phyloP scores from a whole-genome alignment of 2,113 vertebrate genomes.

The Toxostoma redivivum region DNA sequence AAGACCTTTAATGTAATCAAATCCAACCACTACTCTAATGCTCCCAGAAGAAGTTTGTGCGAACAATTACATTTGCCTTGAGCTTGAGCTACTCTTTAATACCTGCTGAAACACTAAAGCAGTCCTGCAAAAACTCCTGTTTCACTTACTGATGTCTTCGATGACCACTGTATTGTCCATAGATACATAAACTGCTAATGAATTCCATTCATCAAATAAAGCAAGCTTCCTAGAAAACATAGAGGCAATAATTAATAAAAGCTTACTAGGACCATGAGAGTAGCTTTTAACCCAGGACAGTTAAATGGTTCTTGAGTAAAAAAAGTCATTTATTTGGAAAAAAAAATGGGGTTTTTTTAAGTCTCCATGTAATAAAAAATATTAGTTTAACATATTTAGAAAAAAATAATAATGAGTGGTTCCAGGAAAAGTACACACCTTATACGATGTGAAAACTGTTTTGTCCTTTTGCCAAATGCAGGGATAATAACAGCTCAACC shows the following conservation, averaged over 20 bases:
- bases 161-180: conserved; percentile 87
- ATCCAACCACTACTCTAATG: neutral
- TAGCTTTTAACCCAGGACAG: neutral
- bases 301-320: neutral
- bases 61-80: neutral
- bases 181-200: conserved; percentile 82
- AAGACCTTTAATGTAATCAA: neutral
- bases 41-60: neutral
- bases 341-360: neutral
- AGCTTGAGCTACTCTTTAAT: neutral
- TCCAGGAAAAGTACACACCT: neutral
- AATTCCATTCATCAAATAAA: conserved; percentile 85
- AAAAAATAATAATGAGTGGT: neutral
- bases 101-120: neutral
- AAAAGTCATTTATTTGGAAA: neutral
- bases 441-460: neutral
- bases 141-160: conserved; percentile 84
- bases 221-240: conserved; percentile 79
- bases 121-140: neutral
- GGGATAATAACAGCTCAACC: neutral
- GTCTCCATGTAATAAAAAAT: neutral
- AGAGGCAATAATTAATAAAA: neutral
- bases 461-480: neutral
- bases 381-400: neutral
- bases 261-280: neutral